Evolutionary conservation across 2,888 invertebrate species (phyloP).

Genomic region (Sesia apiformis): DNA sequence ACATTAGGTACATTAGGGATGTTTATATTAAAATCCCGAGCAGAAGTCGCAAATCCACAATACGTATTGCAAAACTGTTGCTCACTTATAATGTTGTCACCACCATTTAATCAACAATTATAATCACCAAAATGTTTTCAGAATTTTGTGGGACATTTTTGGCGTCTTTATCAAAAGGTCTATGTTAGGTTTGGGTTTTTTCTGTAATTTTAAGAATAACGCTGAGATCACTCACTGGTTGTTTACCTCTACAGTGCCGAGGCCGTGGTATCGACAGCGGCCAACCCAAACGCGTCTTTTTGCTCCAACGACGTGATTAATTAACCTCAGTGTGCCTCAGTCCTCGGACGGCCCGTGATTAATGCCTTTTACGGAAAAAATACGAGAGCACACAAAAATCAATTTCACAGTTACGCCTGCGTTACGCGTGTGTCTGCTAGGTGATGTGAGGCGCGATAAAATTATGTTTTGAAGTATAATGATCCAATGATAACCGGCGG

Average conservation of each 20-base stretch:
- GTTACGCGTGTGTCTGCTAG: not conserved
- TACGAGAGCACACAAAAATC: slow-evolving; percentile 27
- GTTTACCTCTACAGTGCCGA: not conserved
- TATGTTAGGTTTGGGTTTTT: no score
- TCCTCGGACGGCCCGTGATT: slow-evolving; percentile 30
- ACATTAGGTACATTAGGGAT: no score
- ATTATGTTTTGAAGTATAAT: not conserved
- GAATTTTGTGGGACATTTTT: no score
- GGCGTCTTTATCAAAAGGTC: no score
- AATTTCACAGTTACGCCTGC: slow-evolving; percentile 20
- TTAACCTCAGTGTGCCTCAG: slow-evolving; percentile 20
- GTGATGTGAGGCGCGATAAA: not conserved
- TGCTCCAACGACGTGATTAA: slow-evolving; percentile 35
- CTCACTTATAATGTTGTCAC: no score
- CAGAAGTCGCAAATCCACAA: no score
- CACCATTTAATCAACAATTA: no score
- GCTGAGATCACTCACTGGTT: not conserved
- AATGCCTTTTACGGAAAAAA: slow-evolving; percentile 39
- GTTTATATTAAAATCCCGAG: no score
- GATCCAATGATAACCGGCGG: not conserved
- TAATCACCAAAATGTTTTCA: no score
- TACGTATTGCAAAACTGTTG: no score
- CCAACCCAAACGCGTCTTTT: slow-evolving; percentile 7
- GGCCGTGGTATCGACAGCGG: slow-evolving; percentile 8
- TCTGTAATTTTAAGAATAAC: not conserved